These are phyloP conservation scores for Chromobotia macracanthus DNA, from an alignment of 2,797 vertebrate genomes.

Conservation along the genomic window DNA sequence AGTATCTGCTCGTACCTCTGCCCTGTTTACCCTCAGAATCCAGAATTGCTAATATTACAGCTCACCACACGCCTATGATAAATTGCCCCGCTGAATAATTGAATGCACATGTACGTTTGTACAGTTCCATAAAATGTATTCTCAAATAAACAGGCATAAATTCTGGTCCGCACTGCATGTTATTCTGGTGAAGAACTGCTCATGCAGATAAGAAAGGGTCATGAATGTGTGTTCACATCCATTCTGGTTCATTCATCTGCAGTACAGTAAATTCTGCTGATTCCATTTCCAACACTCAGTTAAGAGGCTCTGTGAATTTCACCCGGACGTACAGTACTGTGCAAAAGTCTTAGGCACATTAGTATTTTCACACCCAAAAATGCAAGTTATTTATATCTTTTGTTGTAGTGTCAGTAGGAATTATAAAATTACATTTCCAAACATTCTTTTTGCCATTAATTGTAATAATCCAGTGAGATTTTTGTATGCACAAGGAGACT, in stretches of 20 bases:
- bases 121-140: background rate
- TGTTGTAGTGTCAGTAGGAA: too few species aligned
- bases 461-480: too few species aligned
- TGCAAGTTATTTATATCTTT: too few species aligned
- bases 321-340: too few species aligned
- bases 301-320: background rate
- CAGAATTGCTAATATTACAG: background rate
- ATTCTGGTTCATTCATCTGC: background rate
- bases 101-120: background rate
- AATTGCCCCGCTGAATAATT: background rate
- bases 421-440: too few species aligned
- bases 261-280: background rate
- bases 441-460: too few species aligned
- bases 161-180: background rate
- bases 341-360: too few species aligned
- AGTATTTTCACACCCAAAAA: too few species aligned
- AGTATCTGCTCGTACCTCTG: background rate
- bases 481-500: too few species aligned
- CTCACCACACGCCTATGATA: background rate
- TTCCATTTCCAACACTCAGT: background rate
- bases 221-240: background rate
- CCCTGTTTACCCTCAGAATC: background rate
- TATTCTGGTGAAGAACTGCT: background rate
- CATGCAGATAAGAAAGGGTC: background rate
- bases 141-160: background rate